Conservation (phyloP, 2,888 invertebrate species). For the Spodoptera exigua region DNA sequence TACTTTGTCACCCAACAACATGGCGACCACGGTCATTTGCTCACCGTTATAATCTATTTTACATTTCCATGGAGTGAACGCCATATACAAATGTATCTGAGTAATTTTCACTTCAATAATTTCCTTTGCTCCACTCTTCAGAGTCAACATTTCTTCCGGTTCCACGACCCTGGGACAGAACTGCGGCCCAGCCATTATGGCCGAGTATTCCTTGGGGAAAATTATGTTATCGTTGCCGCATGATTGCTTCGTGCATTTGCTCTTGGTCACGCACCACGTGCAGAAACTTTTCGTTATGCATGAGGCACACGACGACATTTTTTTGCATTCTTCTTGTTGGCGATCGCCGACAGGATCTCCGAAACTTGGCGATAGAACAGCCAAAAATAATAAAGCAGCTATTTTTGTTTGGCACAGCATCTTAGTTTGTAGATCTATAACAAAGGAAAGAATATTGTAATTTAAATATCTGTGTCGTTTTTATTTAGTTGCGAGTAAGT, state of each 20-base stretch:
- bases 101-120: slow-evolving; percentile 74
- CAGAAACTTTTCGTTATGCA: slow-evolving; percentile 73
- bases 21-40: slow-evolving; percentile 65
- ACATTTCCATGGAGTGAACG: slow-evolving; percentile 82
- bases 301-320: slow-evolving; percentile 69
- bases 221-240: slow-evolving; percentile 82
- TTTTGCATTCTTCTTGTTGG: slow-evolving; percentile 59
- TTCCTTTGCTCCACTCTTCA: slow-evolving; percentile 72
- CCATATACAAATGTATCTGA: slow-evolving; percentile 81
- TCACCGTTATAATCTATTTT: slow-evolving; percentile 64
- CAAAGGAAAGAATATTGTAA: slow-evolving; percentile 24
- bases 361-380: slow-evolving; percentile 30
- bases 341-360: slow-evolving; percentile 33
- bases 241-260: slow-evolving; percentile 75
- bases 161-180: slow-evolving; percentile 77
- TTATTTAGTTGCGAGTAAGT: too few species aligned
- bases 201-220: slow-evolving; percentile 69
- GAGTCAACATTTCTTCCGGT: slow-evolving; percentile 62
- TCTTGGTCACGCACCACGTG: slow-evolving; percentile 81
- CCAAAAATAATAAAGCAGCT: slow-evolving; percentile 44
- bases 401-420: slow-evolving; percentile 38
- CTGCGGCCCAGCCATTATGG: slow-evolving; percentile 75
- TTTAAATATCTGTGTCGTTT: slow-evolving; percentile 8
- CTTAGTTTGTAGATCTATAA: slow-evolving; percentile 37
- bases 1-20: slow-evolving; percentile 72